Conservation (phyloP, 2,888 invertebrate species). For the Melanophora roralis region DNA sequence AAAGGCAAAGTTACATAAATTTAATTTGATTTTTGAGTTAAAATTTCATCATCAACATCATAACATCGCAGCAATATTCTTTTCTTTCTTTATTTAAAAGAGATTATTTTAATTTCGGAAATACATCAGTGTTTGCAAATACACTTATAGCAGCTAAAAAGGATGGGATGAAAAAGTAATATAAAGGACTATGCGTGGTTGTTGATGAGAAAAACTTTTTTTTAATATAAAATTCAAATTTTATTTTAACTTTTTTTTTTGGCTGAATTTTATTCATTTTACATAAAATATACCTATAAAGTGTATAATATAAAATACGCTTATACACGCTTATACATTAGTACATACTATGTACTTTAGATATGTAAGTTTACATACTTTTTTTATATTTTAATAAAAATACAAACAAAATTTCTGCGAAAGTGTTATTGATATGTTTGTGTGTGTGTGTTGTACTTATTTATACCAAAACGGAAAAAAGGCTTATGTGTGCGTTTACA, state of each 20-base stretch:
- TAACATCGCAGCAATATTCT: constrained; percentile 7
- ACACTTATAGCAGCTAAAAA: neutral
- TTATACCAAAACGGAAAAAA: too few relatives aligned
- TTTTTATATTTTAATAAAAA: too few relatives aligned
- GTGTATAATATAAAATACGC: too few relatives aligned
- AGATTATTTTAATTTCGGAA: constrained; percentile 12
- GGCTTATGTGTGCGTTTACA: too few relatives aligned
- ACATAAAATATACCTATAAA: constrained; percentile 22
- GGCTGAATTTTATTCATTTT: constrained; percentile 18
- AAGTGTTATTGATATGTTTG: too few relatives aligned
- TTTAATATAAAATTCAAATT: constrained; percentile 48
- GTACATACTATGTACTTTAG: too few relatives aligned
- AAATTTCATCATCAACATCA: constrained; percentile 8
- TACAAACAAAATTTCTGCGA: too few relatives aligned
- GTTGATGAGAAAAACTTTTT: constrained; percentile 20
- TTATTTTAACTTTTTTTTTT: constrained; percentile 22
- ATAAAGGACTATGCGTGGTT: neutral
- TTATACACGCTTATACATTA: too few relatives aligned
- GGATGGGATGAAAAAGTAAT: neutral
- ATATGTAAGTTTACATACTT: too few relatives aligned
- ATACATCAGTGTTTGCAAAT: neutral
- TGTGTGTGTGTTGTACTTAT: too few relatives aligned
- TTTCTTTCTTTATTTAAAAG: neutral
- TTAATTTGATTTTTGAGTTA: constrained; percentile 31
- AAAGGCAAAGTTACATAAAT: neutral